Base-by-base conservation (phyloP, 2,888 invertebrate genomes). In the Scaptomyza tumidula region DNA sequence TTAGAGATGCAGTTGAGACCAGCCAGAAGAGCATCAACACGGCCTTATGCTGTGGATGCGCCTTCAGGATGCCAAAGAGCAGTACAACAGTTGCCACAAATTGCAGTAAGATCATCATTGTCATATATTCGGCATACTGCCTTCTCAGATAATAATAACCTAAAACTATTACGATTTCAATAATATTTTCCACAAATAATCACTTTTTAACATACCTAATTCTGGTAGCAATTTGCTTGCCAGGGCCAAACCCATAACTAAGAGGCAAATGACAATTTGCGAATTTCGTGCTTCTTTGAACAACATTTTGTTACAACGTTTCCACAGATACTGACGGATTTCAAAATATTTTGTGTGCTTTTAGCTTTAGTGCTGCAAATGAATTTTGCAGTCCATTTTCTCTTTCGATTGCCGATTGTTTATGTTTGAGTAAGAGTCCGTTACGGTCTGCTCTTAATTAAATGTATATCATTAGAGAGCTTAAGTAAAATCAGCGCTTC, bases 281-380 rank as follows among this genome's bases (percentile, higher is more conserved):
- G 6, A 35, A n/a, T 29, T 27, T 16, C 39, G 60, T 16, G 29
- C 31, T 24, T 0, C 31, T 24, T 0, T 50, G 1, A 50, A 45
- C 33, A 41, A 54, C 68, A 68, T 68, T 29, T 45, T 29, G 33
- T 13, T n/a, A 5, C 31, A 33, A 52, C 16, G 61, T 11, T 48
- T 31, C 0, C 9, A n/a, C 6, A 31, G 9, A 35, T 16, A 67
- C 68, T 69, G 6, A 58, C 60, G 46, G 4, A 24, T 24, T 14
- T 10, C 2, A 9, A 29, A 29, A 19, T 39, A 5, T 13, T 39
- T 14, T 39, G 39, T 16, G 16, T 41, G 41, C 41, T 35, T 11
- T 10, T 16, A n/a, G 35, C 24, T 37, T 37, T 1, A 10, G 24
- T 24, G 24, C 24, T 24, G 24, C 24, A 24, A 24, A 24, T 3